Conservation (phyloP, 1,140 invertebrate species). For the Nephila pilipes region DNA sequence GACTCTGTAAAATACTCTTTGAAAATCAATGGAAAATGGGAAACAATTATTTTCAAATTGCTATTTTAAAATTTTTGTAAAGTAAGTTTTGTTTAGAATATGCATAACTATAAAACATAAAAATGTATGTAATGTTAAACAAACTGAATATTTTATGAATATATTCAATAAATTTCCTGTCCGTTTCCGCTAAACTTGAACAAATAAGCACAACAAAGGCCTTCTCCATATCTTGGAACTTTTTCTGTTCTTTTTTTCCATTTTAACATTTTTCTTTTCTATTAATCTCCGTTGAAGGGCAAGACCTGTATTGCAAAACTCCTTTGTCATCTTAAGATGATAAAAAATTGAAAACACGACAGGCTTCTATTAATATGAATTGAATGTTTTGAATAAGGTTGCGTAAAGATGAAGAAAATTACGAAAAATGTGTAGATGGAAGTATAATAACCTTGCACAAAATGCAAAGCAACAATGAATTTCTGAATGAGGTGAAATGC, state of each 20-base stretch:
- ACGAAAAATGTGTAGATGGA: not conserved
- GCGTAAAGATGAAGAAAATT: not conserved
- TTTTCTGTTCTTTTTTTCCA: not conserved
- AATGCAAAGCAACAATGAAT: not conserved
- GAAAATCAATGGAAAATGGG: too few species aligned
- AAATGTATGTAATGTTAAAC: not conserved
- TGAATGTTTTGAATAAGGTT: not conserved
- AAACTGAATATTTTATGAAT: not conserved
- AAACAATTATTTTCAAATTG: too few species aligned
- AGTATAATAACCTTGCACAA: not conserved
- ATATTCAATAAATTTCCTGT: not conserved
- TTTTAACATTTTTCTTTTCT: constrained; percentile 1
- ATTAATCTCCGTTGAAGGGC: not conserved
- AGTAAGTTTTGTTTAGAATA: too few species aligned
- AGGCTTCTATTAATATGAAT: constrained; percentile 17
- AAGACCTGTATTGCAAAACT: not conserved
- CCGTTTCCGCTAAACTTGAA: not conserved
- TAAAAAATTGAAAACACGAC: constrained; percentile 42
- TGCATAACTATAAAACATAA: not conserved
- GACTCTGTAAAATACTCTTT: too few species aligned
- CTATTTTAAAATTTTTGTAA: too few species aligned
- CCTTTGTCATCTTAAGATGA: constrained; percentile 32
- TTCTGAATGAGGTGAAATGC: not conserved
- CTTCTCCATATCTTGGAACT: not conserved
- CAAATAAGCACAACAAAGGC: not conserved